Evolutionary conservation across 2,113 vertebrate species (phyloP), one percentile per base, ranked within the genome.

Genomic region (Junco hyemalis): DNA sequence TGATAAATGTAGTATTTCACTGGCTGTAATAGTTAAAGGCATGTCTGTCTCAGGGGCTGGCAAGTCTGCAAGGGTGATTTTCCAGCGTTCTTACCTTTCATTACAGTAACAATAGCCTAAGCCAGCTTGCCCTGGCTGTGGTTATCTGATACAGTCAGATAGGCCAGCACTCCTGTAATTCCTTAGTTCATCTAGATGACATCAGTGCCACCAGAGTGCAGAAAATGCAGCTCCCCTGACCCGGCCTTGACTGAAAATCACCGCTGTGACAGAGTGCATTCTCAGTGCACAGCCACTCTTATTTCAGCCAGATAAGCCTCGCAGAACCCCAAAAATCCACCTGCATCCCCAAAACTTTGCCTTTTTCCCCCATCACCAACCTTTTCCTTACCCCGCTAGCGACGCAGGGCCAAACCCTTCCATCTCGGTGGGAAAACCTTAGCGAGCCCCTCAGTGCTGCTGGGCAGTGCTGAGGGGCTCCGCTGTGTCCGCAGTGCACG

Each of bases 401-500:
- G 24, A 31, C 1, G 33, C 66, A 53, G 36, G 22, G 50, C 21
- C 20, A 21, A 13, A 48, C 12, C 48, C 8, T 5, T 22, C 1
- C 0, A 0, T 24, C 25, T 44, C 18, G 4, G 36, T 21, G 44
- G 68, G 81, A 44, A 38, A 53, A 3, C 42, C 50, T 29, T 0
- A n/a, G 66, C 0, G 6, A 51, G 7, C 51, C 8, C 38, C 24
- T 42, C 19, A 0, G 5, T 10, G 38, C 18, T 42, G 44, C 42
- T 7, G 48, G 29, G 33, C 8, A 5, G 38, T 7, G 25, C 33
- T 31, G 40, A 42, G 53, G 23, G 44, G 56, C 53, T 97, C 45
- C 66, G 33, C 88, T 94, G 51, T 95, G 48, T 77, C 88, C 73
- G 50, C 77, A 99, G 99, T 99, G 99, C 96, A 99, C 99, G 0